Evolutionary conservation across 2,797 vertebrate species (phyloP), one percentile per base, ranked within the genome.

Genomic region (Coccyzus lansbergi): DNA sequence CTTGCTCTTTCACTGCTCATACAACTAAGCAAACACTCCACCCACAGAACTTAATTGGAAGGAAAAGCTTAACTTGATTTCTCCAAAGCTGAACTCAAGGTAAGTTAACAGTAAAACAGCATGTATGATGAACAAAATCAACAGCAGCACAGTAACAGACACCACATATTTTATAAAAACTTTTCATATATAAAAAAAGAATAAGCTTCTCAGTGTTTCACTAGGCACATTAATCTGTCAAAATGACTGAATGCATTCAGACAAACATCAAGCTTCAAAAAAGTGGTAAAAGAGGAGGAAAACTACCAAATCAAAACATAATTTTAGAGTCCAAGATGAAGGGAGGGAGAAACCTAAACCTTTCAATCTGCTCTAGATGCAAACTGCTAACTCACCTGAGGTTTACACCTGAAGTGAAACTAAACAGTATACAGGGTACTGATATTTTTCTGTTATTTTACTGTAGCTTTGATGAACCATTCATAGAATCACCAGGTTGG

Each of bases 361-460:
- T 88, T 90, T 72, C 1, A 0, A 77, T 58, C 40, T 71, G n/a
- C 33, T 76, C 53, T 64, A 16, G 17, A 85, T 83, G 31, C 83
- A 7, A 65, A 40, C 21, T 4, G 12, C 3, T 55, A 78, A 87
- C 26, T 44, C 0, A 0, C 46, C 46, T 9, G 12, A 88, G 83
- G n/a, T 60, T 88, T 65, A 48, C 14, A 51, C 58, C 36, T 93
- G 38, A 55, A 72, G 42, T 11, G 42, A 33, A 51, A 62, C 38
- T 53, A 71, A 49, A 83, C 8, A 58, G 36, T 1, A 36, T 0
- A 83, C 3, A 8, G 8, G 70, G 51, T 29, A 40, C 55, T 49
- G 68, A 82, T 34, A 79, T 38, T 85, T 77, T 58, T 83, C 22
- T 53, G 48, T 31, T 75, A 51, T 4, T 4, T 59, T 28, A 48